A percentile compares a stretch with the other conserved stretches of the same genome.
These are phyloP conservation scores for Coelopa frigida DNA, from an alignment of 1,140 invertebrate genomes.

Conservation along the genomic window DNA sequence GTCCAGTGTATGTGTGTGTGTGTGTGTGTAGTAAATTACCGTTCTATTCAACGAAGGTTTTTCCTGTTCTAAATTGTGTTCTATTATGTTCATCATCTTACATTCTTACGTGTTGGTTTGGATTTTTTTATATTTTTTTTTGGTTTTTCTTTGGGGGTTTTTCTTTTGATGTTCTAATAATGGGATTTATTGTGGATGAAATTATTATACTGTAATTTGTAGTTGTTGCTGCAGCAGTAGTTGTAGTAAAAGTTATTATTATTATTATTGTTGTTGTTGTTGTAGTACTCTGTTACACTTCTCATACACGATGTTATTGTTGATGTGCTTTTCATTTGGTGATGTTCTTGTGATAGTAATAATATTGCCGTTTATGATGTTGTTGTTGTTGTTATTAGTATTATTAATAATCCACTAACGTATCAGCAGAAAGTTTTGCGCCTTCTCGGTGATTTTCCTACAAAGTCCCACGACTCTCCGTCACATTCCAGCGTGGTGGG, in stretches of 20 bases:
- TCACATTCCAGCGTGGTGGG: conserved; percentile 62
- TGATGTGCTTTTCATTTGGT: conserved; percentile 11
- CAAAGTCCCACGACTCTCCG: conserved; percentile 78
- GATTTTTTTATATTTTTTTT: conserved; percentile 11
- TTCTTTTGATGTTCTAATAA: conserved; percentile 7
- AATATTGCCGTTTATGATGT: conserved; percentile 3
- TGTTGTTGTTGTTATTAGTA: conserved; percentile 10
- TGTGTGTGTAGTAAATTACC: no score
- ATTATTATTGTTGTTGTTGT: conserved; percentile 2
- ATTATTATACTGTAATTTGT: conserved; percentile 4
- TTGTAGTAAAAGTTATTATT: conserved; percentile 7
- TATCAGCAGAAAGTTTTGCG: conserved; percentile 51
- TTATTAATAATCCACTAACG: conserved; percentile 42
- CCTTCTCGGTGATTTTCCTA: conserved; percentile 76
- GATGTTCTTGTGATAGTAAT: conserved; percentile 9
- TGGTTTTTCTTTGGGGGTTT: neutral
- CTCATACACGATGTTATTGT: neutral
- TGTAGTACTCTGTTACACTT: conserved; percentile 4
- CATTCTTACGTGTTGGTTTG: no score
- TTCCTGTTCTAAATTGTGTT: conserved; percentile 3
- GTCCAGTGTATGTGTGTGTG: no score
- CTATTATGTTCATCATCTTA: neutral
- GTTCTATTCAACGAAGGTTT: neutral
- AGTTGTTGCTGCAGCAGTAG: neutral
- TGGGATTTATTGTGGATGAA: conserved; percentile 5